Evolutionary conservation across 1,140 invertebrate genomes (phyloP).

Genomic region (Conus betulinus): DNA sequence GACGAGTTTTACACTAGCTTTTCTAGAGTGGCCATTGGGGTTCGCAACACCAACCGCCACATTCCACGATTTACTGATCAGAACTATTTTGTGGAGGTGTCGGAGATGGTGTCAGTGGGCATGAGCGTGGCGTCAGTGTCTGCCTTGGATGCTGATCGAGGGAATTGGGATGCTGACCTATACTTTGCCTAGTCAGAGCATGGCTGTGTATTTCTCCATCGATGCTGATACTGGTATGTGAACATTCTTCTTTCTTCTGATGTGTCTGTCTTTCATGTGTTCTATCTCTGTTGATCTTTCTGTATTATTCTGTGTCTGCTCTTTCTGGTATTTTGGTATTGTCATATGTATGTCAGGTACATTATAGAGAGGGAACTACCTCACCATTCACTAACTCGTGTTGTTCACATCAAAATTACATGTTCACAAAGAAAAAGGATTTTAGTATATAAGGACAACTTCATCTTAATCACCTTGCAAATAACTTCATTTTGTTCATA

Average conservation of each 20-base stretch:
- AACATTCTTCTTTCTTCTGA: neutral
- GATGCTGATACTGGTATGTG: slow-evolving; percentile 81
- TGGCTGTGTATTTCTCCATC: slow-evolving; percentile 87
- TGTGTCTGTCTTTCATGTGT: neutral
- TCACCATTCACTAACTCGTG: too few species aligned
- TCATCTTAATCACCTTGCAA: too few species aligned
- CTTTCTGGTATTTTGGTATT: neutral
- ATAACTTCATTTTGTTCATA: too few species aligned
- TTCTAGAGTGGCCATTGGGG: slow-evolving; percentile 80
- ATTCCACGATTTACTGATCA: slow-evolving; percentile 86
- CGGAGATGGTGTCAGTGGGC: slow-evolving; percentile 75
- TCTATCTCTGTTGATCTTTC: neutral
- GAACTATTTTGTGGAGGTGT: slow-evolving; percentile 81
- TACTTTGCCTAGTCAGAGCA: slow-evolving; percentile 86
- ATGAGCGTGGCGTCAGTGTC: slow-evolving; percentile 76
- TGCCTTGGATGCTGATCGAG: slow-evolving; percentile 87
- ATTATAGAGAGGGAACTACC: too few species aligned
- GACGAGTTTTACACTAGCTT: slow-evolving; percentile 74
- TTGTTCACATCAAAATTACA: too few species aligned
- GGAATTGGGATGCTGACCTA: slow-evolving; percentile 87
- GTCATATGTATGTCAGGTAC: neutral
- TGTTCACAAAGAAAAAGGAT: too few species aligned
- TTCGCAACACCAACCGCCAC: slow-evolving; percentile 87
- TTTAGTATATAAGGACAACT: too few species aligned
- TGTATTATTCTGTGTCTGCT: neutral